Conservation (phyloP, 1,140 invertebrate genomes). For the Agrypnia vestita region DNA sequence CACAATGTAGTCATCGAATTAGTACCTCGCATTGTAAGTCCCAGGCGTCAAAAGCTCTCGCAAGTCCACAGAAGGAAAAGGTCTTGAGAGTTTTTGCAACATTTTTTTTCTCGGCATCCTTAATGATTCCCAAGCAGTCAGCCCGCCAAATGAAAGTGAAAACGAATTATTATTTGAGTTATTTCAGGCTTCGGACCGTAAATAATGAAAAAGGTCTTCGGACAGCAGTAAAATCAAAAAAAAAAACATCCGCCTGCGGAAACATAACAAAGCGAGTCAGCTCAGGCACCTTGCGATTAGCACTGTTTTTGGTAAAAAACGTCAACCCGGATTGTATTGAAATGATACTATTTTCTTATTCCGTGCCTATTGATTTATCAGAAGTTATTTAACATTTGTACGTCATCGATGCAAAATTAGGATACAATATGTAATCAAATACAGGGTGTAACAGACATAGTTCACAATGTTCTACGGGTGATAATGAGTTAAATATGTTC, state of each 20-base stretch:
- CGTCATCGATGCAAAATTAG: no score
- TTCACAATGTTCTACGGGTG: no score
- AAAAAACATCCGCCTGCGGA: background rate
- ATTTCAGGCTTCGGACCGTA: conserved; percentile 52
- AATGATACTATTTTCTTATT: no score
- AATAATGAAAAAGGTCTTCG: conserved; percentile 58
- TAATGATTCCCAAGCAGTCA: conserved; percentile 41
- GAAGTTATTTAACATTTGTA: no score
- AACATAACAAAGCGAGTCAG: no score
- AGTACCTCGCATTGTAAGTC: conserved; percentile 6
- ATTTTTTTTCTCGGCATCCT: conserved; percentile 26
- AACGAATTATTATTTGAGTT: conserved; percentile 49
- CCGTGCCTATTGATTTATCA: no score
- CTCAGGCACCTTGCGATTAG: no score
- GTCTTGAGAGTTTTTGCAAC: conserved; percentile 38
- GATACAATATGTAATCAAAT: no score
- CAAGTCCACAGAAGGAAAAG: conserved; percentile 33
- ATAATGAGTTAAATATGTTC: no score
- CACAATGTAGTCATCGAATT: conserved; percentile 32
- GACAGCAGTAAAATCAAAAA: background rate
- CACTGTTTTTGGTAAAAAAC: no score
- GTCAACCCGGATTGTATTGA: no score
- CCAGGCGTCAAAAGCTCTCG: conserved; percentile 42
- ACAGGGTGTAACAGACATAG: no score
- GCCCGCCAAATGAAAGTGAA: conserved; percentile 55